phyloP scores from a whole-genome alignment of 2,797 vertebrate genomes.

The Pogonophryne albipinna region DNA sequence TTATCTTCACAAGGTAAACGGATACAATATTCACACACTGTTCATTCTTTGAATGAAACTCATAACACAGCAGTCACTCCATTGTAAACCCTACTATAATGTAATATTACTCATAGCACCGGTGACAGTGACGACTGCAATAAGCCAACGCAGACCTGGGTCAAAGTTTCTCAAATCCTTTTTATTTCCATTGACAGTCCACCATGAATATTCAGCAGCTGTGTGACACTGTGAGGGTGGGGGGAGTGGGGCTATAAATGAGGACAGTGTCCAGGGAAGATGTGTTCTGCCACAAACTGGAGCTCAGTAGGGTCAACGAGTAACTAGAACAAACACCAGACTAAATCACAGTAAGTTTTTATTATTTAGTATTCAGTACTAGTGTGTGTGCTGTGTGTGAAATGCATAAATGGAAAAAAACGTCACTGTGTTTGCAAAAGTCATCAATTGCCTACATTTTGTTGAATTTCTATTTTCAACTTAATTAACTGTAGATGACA shows the following conservation, averaged over 20 bases:
- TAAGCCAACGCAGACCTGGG: slow-evolving; percentile 28
- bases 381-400: background rate
- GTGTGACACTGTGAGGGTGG: slow-evolving; percentile 45
- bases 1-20: background rate
- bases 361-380: too few species aligned
- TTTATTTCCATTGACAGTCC: background rate
- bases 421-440: background rate
- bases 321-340: background rate
- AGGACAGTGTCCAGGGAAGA: slow-evolving; percentile 1
- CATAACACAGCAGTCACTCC: background rate
- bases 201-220: slow-evolving; percentile 53
- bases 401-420: background rate
- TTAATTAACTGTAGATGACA: background rate
- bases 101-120: background rate
- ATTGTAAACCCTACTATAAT: too few species aligned
- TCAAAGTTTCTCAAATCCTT: slow-evolving; percentile 41
- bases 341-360: slow-evolving; percentile 38
- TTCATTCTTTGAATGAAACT: background rate
- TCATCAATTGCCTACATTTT: background rate
- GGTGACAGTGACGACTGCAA: background rate
- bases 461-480: background rate
- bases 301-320: background rate
- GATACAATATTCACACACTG: background rate
- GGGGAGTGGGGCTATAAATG: slow-evolving; percentile 43
- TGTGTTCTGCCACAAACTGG: slow-evolving; percentile 18